Evolutionary conservation across 2,113 vertebrate genomes (phyloP), one percentile per base, ranked within the genome.

Genomic region (Caretta caretta): DNA sequence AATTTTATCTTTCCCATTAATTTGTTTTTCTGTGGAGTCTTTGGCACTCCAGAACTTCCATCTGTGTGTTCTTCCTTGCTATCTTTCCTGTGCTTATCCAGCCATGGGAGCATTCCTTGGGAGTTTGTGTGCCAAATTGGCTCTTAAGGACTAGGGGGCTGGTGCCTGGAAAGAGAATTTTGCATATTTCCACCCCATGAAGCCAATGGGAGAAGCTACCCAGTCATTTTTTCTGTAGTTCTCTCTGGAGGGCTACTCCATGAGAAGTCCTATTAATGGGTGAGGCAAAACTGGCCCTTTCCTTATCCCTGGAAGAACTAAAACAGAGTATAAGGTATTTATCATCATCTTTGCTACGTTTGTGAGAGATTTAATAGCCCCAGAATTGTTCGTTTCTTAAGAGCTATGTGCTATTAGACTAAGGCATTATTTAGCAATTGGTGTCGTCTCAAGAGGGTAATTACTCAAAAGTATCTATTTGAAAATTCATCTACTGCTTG

Each of bases 401-500:
- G 92, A 97, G 96, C 95, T 97, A 90, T 22, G 24, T 97, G 96
- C 96, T 97, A 90, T 97, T 98, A 95, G 97, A 90, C 80, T 65
- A 86, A 96, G 84, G 94, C 93, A 80, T 85, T 96, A 89, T 91
- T 97, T 93, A 93, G 94, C 96, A 95, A 89, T 97, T 97, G 94
- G 75, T 97, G 89, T 91, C 93, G 88, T 94, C 85, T 96, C 94
- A 90, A 97, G 96, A 97, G 96, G 95, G 89, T 89, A 93, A 96
- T 98, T 96, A 93, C 94, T 98, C 80, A 95, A 95, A 98, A 97
- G 96, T 96, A 92, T 97, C 96, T 96, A 90, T 98, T 96, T 96
- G 92, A 96, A 97, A 97, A 96, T 97, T 94, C 92, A 82, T 93
- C 51, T 94, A 84, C 94, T 90, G 87, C 96, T 97, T 94, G 96